These are phyloP conservation scores for Ispidina lecontei DNA, from an alignment of 2,797 vertebrate genomes.

Conservation along the genomic window DNA sequence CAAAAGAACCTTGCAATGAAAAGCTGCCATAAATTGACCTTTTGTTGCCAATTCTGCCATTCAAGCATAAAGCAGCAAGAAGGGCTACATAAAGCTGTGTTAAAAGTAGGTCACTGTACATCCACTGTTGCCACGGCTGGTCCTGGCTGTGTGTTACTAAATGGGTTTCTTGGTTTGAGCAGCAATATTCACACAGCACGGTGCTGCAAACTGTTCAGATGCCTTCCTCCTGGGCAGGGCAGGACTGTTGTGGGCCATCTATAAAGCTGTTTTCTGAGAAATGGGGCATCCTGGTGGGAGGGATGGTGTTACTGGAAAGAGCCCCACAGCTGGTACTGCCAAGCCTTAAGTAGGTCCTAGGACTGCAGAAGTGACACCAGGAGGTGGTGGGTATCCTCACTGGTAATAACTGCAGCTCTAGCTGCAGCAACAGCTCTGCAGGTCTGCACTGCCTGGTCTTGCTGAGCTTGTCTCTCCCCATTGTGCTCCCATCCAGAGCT, in stretches of 20 bases:
- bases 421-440: background rate
- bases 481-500: background rate
- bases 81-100: slow-evolving; percentile 39
- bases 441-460: background rate
- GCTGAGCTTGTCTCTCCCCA: background rate
- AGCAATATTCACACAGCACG: rapidly evolving
- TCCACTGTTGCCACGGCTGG: background rate
- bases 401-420: background rate
- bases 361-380: background rate
- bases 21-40: slow-evolving; percentile 60
- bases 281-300: background rate
- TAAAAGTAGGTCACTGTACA: slow-evolving; percentile 68
- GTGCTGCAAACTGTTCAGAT: background rate
- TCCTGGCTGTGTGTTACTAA: background rate
- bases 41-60: slow-evolving; percentile 62
- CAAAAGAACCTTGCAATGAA: slow-evolving; percentile 41
- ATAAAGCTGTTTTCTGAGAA: background rate
- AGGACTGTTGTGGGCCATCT: background rate
- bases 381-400: background rate
- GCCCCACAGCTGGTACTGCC: background rate
- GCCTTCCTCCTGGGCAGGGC: background rate
- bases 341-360: background rate
- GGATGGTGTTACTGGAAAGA: background rate
- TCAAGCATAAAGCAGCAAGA: slow-evolving; percentile 60
- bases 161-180: background rate